Evolutionary conservation across 2,797 vertebrate genomes (phyloP), one percentile per base, ranked within the genome.

Genomic region (Distichodus sexfasciatus): DNA sequence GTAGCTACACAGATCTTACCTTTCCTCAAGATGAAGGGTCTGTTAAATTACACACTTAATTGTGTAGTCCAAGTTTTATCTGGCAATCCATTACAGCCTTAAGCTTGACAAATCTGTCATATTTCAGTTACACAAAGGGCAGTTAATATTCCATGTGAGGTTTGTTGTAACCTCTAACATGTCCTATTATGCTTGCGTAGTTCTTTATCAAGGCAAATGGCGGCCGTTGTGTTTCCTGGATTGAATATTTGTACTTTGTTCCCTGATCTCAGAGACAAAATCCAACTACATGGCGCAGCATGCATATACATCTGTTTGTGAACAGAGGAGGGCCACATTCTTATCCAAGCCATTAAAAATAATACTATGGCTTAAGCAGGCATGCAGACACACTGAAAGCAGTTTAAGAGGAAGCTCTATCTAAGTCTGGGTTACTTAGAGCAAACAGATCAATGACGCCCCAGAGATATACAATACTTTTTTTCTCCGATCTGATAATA

Each of bases 181-280:
- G 9, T 26, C 23, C 58, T 29, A 19, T 3, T 10, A n/a, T 3
- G 14, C 17, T 50, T 15, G 28, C 24, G 21, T 41, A 43, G 29
- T 12, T 57, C 36, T 43, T 68, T 29, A 12, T 73, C 46, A 23
- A 12, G 6, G 26, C 40, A 74, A 74, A 72, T 54, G 62, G 74
- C 50, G 33, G 57, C 17, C 3, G 59, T 47, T 35, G 67, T 48
- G 61, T 76, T 72, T 78, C 33, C 24, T 68, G 41, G 63, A 63
- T n/a, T 55, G 66, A 75, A 33, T 53, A 12, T n/a, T n/a, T 86
- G 88, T 77, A 91, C 90, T 90, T 90, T 91, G 89, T 85, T 79
- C 90, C 81, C 82, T 88, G 81, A 79, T 84, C 86, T 81, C 80
- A 76, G 78, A 83, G 74, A 62, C 72, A 75, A 77, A 74, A 79